Percentiles rank a stretch among this genome's conserved stretches.
Conservation (phyloP, 2,888 invertebrate genomes). For the Drosophila koepferae region DNA sequence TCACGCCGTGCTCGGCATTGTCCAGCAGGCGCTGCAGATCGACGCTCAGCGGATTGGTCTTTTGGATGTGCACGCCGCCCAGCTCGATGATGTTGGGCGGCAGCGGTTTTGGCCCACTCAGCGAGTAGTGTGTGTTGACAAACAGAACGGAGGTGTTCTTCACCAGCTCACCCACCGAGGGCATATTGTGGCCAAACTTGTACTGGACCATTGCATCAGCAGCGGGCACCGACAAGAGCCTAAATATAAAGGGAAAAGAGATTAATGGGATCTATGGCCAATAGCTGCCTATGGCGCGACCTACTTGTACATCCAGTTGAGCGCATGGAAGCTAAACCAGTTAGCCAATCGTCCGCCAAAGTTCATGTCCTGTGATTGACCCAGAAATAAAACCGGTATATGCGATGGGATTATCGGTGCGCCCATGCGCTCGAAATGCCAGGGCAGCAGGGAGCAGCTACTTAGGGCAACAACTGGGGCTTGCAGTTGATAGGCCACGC, state of each 20-base stretch:
- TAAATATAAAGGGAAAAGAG: conserved; percentile 1
- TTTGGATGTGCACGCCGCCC: conserved; percentile 86
- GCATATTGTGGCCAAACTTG: conserved; percentile 83
- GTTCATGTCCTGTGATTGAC: conserved; percentile 85
- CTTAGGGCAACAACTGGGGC: conserved; percentile 87
- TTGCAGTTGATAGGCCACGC: conserved; percentile 88
- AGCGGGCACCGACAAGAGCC: conserved; percentile 64
- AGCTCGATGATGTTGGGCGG: conserved; percentile 86
- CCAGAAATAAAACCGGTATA: conserved; percentile 86
- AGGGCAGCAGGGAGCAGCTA: conserved; percentile 88
- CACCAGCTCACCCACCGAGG: conserved; percentile 85
- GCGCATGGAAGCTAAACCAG: conserved; percentile 75
- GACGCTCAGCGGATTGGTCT: conserved; percentile 83
- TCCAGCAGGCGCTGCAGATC: conserved; percentile 88
- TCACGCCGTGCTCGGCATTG: conserved; percentile 87
- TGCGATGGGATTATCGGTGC: conserved; percentile 87
- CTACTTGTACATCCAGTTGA: conserved; percentile 81
- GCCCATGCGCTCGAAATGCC: conserved; percentile 87
- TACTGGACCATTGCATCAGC: conserved; percentile 75
- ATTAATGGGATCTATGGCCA: neutral
- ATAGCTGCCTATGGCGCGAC: neutral
- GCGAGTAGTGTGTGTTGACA: conserved; percentile 86
- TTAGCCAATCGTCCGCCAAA: conserved; percentile 86
- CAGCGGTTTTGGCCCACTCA: conserved; percentile 86
- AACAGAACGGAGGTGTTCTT: conserved; percentile 85